These are phyloP conservation scores for Gasterosteus nipponicus DNA, from an alignment of 2,113 vertebrate genomes.

Conservation along the genomic window DNA sequence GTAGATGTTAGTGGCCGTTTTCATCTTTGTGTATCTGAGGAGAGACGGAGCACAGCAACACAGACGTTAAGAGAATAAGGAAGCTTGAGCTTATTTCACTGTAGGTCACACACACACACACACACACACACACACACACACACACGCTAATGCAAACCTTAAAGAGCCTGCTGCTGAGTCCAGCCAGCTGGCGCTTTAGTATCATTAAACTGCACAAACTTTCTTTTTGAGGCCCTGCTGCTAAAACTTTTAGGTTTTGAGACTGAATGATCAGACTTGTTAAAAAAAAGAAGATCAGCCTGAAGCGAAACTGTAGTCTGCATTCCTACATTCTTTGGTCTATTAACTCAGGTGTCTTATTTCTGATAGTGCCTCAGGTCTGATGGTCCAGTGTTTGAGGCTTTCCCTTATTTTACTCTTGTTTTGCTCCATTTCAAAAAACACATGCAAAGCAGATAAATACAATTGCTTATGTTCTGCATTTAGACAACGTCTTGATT, in stretches of 20 bases:
- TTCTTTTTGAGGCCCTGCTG: not conserved
- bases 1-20: slow-evolving; percentile 98
- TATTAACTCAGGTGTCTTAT: not conserved
- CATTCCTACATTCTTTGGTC: not conserved
- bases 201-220: not conserved
- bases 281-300: not conserved
- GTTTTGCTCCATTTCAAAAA: not conserved
- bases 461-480: not conserved
- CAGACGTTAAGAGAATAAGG: not conserved
- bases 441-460: not conserved
- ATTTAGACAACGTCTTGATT: not conserved
- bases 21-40: slow-evolving; percentile 97
- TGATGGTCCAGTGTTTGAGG: not conserved
- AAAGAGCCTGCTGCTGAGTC: not conserved
- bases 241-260: not conserved
- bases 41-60: slow-evolving; percentile 1
- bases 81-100: not conserved
- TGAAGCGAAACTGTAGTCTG: not conserved
- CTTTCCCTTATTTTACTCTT: not conserved
- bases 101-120: slow-evolving; percentile 1
- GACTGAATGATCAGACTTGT: not conserved
- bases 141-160: not conserved
- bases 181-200: too few species aligned
- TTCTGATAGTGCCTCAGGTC: not conserved
- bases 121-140: not conserved